Evolutionary conservation across 2,113 vertebrate species (phyloP).

Genomic region (Myanophis thanlyinensis): DNA sequence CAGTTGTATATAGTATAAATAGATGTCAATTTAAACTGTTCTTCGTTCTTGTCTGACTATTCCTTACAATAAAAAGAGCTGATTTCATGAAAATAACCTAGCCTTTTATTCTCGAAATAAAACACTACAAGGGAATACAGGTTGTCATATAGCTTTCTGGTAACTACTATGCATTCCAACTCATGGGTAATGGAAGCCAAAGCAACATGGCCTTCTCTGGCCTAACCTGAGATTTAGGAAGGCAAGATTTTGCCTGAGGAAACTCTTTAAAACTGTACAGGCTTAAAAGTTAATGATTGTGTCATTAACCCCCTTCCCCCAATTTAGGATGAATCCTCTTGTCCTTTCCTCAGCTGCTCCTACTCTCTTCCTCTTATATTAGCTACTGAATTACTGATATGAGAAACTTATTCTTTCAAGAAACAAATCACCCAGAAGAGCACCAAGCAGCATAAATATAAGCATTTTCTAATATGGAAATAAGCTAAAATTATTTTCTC

Average conservation of each 20-base stretch:
- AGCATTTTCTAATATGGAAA: constrained; percentile 63
- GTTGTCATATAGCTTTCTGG: not conserved
- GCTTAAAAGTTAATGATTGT: not conserved
- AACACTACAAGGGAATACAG: not conserved
- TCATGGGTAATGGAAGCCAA: not conserved
- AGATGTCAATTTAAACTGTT: too few relatives aligned
- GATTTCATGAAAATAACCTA: too few relatives aligned
- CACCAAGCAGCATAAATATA: constrained; percentile 56
- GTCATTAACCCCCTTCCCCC: too few relatives aligned
- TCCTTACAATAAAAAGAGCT: too few relatives aligned
- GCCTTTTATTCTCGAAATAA: too few relatives aligned
- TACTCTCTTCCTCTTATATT: not conserved
- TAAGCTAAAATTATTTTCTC: constrained; percentile 75
- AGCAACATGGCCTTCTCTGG: not conserved
- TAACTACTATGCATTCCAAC: not conserved
- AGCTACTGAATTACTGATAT: not conserved
- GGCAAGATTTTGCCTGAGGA: not conserved
- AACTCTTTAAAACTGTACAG: not conserved
- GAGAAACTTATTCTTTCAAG: not conserved
- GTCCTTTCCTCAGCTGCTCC: not conserved
- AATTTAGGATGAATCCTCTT: not conserved
- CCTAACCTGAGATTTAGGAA: not conserved
- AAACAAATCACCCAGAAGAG: constrained; percentile 24
- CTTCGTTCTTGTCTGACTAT: too few relatives aligned
- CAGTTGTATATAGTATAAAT: too few relatives aligned